A percentile compares a stretch with the other conserved stretches of the same genome.
These are phyloP conservation scores for Amorpha juglandis DNA, from an alignment of 2,888 invertebrate species.

Conservation along the genomic window DNA sequence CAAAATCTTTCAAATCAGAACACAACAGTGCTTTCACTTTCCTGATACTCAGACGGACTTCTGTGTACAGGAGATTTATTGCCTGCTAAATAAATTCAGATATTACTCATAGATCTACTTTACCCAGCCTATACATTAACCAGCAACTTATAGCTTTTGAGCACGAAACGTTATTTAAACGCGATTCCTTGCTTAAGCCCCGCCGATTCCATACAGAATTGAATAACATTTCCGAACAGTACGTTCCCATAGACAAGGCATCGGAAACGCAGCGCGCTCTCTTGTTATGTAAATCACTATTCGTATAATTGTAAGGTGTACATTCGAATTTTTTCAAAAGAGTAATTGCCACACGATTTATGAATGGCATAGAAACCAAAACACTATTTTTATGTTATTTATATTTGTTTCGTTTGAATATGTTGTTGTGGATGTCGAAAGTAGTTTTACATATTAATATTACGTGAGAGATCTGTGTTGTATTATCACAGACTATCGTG, in stretches of 20 bases:
- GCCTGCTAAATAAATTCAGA: too few relatives aligned
- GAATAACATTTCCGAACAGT: background rate
- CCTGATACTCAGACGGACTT: too few relatives aligned
- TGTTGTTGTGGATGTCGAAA: background rate
- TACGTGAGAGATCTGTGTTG: background rate
- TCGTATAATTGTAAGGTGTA: background rate
- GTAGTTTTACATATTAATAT: background rate
- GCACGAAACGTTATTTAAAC: background rate
- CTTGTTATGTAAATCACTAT: slow-evolving; percentile 12
- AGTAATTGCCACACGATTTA: slow-evolving; percentile 16
- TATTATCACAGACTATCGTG: background rate
- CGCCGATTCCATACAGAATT: background rate
- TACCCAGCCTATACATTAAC: too few relatives aligned
- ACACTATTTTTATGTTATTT: background rate
- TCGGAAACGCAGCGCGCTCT: slow-evolving; percentile 5
- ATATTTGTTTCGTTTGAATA: background rate
- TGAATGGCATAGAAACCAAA: slow-evolving; percentile 10
- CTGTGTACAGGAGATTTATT: too few relatives aligned
- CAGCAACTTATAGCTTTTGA: too few relatives aligned
- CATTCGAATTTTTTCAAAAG: slow-evolving; percentile 6
- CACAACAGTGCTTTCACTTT: too few relatives aligned
- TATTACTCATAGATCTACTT: too few relatives aligned
- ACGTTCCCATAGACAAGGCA: slow-evolving; percentile 6
- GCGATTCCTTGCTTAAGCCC: background rate
- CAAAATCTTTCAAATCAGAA: too few relatives aligned